These are phyloP conservation scores for Craniophora ligustri DNA, from an alignment of 2,888 invertebrate species.

Conservation along the genomic window DNA sequence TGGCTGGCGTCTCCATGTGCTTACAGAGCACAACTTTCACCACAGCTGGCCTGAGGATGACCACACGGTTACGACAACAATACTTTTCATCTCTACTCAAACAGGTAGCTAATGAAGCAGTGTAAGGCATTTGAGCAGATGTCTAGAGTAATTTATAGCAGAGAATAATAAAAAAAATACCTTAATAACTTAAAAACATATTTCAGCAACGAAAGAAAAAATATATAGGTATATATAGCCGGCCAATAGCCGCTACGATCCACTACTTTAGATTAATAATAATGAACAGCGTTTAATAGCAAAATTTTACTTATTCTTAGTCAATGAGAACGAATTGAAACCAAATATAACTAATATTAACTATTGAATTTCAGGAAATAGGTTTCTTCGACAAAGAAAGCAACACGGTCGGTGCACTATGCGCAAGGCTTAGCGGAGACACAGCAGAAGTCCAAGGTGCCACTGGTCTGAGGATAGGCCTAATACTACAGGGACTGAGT, in stretches of 20 bases:
- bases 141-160: too few relatives aligned
- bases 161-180: too few relatives aligned
- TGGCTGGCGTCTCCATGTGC: constrained; percentile 91
- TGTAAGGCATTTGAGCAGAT: too few relatives aligned
- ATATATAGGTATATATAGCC: too few relatives aligned
- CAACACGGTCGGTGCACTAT: constrained; percentile 90
- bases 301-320: too few relatives aligned
- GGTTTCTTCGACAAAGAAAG: constrained; percentile 89
- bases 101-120: too few relatives aligned
- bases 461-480: constrained; percentile 89
- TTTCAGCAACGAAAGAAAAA: too few relatives aligned
- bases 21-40: constrained; percentile 92
- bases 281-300: too few relatives aligned
- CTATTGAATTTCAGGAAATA: constrained; percentile 84
- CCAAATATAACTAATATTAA: background rate
- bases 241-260: background rate
- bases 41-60: constrained; percentile 93
- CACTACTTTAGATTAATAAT: too few relatives aligned
- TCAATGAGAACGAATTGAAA: too few relatives aligned
- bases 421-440: constrained; percentile 90
- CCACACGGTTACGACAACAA: constrained; percentile 88
- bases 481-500: constrained; percentile 89
- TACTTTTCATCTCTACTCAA: constrained; percentile 87
- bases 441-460: constrained; percentile 90
- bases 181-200: too few relatives aligned